phyloP scores from a whole-genome alignment of 2,888 invertebrate genomes.

The Sminthurides aquaticus region DNA sequence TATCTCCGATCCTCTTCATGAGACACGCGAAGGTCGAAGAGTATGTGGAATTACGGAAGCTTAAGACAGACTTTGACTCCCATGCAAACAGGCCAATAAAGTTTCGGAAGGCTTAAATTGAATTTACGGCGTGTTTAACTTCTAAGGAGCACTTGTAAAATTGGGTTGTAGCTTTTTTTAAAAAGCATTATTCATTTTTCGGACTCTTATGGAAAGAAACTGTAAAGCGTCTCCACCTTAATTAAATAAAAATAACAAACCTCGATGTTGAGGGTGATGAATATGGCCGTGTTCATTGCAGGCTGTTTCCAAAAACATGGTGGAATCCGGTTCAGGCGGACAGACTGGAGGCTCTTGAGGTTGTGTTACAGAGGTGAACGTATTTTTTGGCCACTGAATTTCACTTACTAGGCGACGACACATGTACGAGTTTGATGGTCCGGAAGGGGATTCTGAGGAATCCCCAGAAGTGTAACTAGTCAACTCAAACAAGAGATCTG shows the following conservation, averaged over 20 bases:
- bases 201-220: no score
- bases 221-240: not conserved
- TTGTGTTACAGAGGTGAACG: not conserved
- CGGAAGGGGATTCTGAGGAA: constrained; percentile 20
- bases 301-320: constrained; percentile 16
- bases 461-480: constrained; percentile 20
- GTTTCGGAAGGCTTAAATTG: no score
- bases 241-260: not conserved
- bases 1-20: no score
- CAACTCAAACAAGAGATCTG: constrained; percentile 26
- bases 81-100: no score
- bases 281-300: constrained; percentile 10
- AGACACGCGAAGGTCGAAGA: no score
- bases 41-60: no score
- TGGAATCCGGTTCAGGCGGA: constrained; percentile 18
- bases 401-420: constrained; percentile 25
- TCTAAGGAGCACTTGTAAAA: no score
- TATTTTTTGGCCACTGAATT: constrained; percentile 22
- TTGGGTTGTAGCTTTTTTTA: no score
- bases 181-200: no score
- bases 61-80: no score
- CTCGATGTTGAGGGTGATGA: constrained; percentile 10
- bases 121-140: no score
- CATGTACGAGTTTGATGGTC: constrained; percentile 10
- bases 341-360: not conserved